These are phyloP conservation scores for Pterobdella sp. DNA, from an alignment of 2,888 invertebrate genomes.

Conservation along the genomic window DNA sequence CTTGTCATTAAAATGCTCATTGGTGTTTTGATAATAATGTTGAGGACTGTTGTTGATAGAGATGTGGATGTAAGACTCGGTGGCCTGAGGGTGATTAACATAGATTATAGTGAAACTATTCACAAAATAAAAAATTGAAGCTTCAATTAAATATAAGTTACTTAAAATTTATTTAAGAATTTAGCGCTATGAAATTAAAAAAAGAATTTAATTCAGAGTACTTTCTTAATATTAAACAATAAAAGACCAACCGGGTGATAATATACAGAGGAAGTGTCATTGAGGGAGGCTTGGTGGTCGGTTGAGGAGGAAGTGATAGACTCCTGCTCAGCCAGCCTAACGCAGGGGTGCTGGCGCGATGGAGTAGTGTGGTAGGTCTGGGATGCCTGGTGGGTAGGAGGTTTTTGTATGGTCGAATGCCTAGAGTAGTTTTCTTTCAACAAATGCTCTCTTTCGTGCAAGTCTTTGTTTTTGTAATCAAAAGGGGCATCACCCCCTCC, in stretches of 20 bases:
- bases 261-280: background rate
- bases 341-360: background rate
- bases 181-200: no score
- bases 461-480: background rate
- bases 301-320: conserved; percentile 4
- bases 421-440: conserved; percentile 1
- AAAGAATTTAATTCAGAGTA: no score
- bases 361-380: background rate
- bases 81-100: conserved; percentile 1
- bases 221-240: no score
- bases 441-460: background rate
- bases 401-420: background rate
- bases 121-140: no score
- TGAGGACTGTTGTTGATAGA: conserved; percentile 10
- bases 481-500: background rate
- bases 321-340: conserved; percentile 9
- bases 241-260: background rate
- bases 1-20: background rate
- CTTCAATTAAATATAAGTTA: no score
- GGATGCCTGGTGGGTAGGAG: background rate
- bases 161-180: no score
- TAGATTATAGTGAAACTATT: no score
- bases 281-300: conserved; percentile 12
- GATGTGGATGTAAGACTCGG: conserved; percentile 9
- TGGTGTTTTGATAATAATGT: background rate